Conservation (phyloP, 2,888 invertebrate genomes). For the Rhimphoctona megacephalus region DNA sequence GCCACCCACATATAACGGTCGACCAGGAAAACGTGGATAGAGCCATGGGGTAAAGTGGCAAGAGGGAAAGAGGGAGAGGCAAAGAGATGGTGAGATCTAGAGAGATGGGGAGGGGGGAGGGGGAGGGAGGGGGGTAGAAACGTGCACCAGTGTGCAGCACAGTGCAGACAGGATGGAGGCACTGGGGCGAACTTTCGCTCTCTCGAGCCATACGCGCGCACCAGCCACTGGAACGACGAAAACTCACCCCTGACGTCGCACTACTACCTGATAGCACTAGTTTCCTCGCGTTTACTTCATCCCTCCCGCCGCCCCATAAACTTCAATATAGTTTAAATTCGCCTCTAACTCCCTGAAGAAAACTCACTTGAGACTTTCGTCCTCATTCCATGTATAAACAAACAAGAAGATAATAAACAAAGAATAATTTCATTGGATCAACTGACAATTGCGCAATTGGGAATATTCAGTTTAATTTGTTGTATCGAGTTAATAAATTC, state of each 20-base stretch:
- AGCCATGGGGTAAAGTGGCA: conserved; percentile 31
- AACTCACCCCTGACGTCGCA: conserved; percentile 86
- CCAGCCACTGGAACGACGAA: conserved; percentile 85
- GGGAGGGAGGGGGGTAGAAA: conserved; percentile 37
- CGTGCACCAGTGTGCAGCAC: conserved; percentile 65
- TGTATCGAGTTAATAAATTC: no score
- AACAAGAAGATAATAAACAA: not conserved
- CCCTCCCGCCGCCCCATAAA: conserved; percentile 15
- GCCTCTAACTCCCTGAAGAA: not conserved
- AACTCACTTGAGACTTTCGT: conserved; percentile 23
- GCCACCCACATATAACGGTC: conserved; percentile 38
- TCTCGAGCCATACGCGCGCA: conserved; percentile 76
- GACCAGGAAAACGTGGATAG: conserved; percentile 33
- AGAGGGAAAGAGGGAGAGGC: conserved; percentile 58
- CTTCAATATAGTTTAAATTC: conserved; percentile 55
- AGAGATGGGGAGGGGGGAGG: conserved; percentile 13
- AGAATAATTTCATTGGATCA: not conserved
- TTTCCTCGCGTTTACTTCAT: conserved; percentile 58
- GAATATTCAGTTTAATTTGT: no score
- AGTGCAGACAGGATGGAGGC: conserved; percentile 81
- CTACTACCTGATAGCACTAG: conserved; percentile 67
- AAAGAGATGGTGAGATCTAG: conserved; percentile 7
- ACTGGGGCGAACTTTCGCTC: conserved; percentile 83
- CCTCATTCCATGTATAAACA: not conserved
- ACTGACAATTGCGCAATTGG: no score